A percentile compares a stretch with the other conserved stretches of the same genome.
Conservation (phyloP, 2,113 vertebrate species). For the Pionites leucogaster region DNA sequence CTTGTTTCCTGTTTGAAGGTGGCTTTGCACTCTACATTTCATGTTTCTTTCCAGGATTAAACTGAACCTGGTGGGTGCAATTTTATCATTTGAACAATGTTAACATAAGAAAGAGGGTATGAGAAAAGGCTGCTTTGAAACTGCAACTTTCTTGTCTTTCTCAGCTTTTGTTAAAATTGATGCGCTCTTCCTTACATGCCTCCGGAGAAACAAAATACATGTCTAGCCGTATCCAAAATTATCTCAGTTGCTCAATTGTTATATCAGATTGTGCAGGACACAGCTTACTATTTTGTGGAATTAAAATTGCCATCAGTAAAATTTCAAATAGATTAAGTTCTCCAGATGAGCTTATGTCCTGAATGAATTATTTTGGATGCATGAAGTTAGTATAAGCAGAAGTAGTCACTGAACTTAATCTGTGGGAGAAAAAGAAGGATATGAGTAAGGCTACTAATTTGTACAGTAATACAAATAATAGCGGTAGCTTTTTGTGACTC, state of each 20-base stretch:
- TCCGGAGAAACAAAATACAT: background rate
- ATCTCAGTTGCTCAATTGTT: background rate
- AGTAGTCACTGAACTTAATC: background rate
- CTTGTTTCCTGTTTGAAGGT: background rate
- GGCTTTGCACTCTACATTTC: background rate
- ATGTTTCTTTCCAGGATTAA: background rate
- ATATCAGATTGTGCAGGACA: background rate
- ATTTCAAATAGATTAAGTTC: background rate
- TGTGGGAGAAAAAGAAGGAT: background rate
- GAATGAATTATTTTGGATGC: background rate
- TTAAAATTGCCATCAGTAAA: background rate
- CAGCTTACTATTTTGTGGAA: background rate
- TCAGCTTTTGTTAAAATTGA: background rate
- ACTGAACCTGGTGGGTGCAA: background rate
- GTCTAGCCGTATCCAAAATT: background rate
- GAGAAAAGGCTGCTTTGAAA: background rate
- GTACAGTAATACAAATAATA: background rate
- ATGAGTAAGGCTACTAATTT: background rate
- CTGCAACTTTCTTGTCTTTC: background rate
- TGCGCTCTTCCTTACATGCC: background rate
- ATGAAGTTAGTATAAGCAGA: background rate
- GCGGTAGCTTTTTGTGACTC: background rate
- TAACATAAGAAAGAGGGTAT: background rate
- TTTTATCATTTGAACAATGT: background rate
- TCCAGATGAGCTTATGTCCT: background rate